Evolutionary conservation across 2,797 vertebrate species (phyloP), one percentile per base, ranked within the genome.

Genomic region (Rallus crepitans): DNA sequence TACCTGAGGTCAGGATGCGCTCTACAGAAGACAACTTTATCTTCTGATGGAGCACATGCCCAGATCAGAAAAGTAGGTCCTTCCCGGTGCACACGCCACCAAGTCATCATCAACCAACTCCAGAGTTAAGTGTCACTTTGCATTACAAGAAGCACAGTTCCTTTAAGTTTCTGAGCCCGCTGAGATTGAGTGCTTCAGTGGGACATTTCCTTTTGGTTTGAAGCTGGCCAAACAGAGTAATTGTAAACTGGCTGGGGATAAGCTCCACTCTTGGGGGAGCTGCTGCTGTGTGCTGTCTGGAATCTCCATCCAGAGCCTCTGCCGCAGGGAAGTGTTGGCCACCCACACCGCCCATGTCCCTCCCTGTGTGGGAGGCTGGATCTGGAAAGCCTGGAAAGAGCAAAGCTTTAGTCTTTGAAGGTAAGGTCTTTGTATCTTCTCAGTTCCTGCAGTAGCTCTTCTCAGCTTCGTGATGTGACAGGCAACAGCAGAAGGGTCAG

Each of bases 251-350:
- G 53, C 81, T 50, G 13, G 89, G 92, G 92, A 57, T 69, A 91
- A 92, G 65, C 82, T 30, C 31, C 23, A 31, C 50, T 92, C 87
- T 91, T 91, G 47, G 76, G 94, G 94, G 89, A 95, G 72, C 57
- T 5, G 17, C 84, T 87, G 94, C 76, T 93, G 73, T 9, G n/a
- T 68, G 90, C 75, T 0, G 2, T 55, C 93, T 87, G 96, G 60
- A 78, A 63, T 82, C 45, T 70, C 53, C 61, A 83, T 61, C 84
- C 55, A 39, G 83, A 79, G 80, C 71, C 63, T 24, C 14, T 68
- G 60, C 71, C 71, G 75, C 64, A 75, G 75, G 57, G 60, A 57
- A 87, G 75, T 3, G 6, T n/a, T 84, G 89, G 81, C 79, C 87
- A 91, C 72, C 71, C 88, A 80, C 60, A 31, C 28, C 0, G 0